Evolutionary conservation across 2,888 invertebrate species (phyloP).

Genomic region (Platycnemis pennipes): DNA sequence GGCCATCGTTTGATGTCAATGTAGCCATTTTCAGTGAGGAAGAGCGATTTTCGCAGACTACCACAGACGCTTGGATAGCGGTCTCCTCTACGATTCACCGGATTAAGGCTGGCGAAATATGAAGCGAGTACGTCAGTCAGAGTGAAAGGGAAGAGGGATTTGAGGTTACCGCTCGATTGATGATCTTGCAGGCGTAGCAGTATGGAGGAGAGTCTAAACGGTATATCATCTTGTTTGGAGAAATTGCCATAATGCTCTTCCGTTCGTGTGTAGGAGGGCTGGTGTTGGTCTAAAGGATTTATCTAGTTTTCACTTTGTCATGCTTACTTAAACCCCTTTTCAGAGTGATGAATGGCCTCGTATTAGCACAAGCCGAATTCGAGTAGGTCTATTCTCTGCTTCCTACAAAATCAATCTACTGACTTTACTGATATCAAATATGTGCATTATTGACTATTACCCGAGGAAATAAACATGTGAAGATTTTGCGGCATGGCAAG

Average conservation of each 20-base stretch:
- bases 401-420: background rate
- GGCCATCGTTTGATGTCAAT: too few species aligned
- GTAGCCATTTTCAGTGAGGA: too few species aligned
- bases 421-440: too few species aligned
- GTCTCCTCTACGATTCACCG: background rate
- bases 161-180: background rate
- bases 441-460: too few species aligned
- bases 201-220: background rate
- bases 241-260: background rate
- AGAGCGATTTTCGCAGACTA: too few species aligned
- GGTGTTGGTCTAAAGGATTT: background rate
- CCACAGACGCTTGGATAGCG: too few species aligned
- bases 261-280: background rate
- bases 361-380: background rate
- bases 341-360: background rate
- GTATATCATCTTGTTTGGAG: background rate
- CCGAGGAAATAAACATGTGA: too few species aligned
- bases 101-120: background rate
- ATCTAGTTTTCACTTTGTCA: background rate
- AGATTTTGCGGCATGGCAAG: too few species aligned
- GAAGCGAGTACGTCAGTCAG: background rate
- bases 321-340: background rate
- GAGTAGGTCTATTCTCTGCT: background rate
- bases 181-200: background rate
- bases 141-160: background rate